phyloP scores from a whole-genome alignment of 2,113 vertebrate species.

The Sciurus niger region DNA sequence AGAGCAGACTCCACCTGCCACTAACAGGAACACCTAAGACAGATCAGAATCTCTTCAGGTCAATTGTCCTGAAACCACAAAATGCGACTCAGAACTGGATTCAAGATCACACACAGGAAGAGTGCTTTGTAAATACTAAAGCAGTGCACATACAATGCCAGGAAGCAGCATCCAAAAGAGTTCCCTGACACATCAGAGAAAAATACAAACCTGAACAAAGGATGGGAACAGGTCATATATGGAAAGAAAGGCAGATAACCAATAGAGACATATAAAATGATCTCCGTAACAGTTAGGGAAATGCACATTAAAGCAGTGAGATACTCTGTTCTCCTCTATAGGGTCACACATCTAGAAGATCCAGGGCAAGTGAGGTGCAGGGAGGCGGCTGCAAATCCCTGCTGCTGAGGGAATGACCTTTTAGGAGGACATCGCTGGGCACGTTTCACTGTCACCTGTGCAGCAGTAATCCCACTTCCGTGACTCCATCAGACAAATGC shows the following conservation, averaged over 20 bases:
- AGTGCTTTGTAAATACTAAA: neutral
- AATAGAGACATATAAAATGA: neutral
- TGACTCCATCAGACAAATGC: neutral
- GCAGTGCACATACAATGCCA: accelerated
- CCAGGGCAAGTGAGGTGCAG: neutral
- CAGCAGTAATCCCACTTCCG: neutral
- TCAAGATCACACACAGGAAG: accelerated
- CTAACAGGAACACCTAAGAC: neutral
- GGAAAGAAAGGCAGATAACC: neutral
- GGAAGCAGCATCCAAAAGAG: neutral
- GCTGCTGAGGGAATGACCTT: too few species aligned
- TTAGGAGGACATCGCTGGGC: neutral
- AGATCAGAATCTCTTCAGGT: neutral
- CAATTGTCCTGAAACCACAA: neutral
- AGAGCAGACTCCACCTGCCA: neutral
- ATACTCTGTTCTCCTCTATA: neutral
- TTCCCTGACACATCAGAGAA: neutral
- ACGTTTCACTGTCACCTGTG: neutral
- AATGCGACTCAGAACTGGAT: neutral
- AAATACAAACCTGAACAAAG: neutral
- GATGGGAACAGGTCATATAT: accelerated
- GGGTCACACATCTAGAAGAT: neutral
- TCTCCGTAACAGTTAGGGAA: neutral
- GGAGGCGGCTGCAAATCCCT: neutral
- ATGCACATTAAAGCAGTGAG: neutral